Evolutionary conservation across 2,113 vertebrate genomes (phyloP).

Genomic region (Polyodon spathula): DNA sequence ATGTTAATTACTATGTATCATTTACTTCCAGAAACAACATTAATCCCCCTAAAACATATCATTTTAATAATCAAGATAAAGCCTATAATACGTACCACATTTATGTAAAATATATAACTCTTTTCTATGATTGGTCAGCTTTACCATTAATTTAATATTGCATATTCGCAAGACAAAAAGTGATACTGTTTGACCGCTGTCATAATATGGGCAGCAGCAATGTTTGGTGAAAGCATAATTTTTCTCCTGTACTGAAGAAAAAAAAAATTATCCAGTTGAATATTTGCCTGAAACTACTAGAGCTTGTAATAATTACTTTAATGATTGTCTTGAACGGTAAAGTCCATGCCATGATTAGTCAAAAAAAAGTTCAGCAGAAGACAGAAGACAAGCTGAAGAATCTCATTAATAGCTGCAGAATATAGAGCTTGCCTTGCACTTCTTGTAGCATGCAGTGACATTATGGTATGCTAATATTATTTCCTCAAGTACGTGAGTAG

Average conservation of each 20-base stretch:
- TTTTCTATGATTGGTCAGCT: slow-evolving; percentile 10
- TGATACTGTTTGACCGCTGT: slow-evolving; percentile 48
- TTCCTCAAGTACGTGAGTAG: no score
- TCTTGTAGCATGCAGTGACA: slow-evolving; percentile 17
- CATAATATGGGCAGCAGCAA: slow-evolving; percentile 43
- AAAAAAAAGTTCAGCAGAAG: slow-evolving; percentile 39
- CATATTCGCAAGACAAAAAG: slow-evolving; percentile 41
- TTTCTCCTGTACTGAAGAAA: slow-evolving; percentile 36
- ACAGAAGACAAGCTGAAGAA: slow-evolving; percentile 38
- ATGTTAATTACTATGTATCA: no score
- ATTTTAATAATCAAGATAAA: neutral
- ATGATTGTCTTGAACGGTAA: slow-evolving; percentile 50
- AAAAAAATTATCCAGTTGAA: slow-evolving; percentile 36
- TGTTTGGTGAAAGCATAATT: slow-evolving; percentile 49
- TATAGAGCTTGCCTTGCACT: slow-evolving; percentile 16
- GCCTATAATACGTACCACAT: neutral
- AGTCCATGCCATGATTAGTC: slow-evolving; percentile 31
- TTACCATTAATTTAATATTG: slow-evolving; percentile 48
- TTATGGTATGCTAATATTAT: no score
- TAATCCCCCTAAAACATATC: no score
- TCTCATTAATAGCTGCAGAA: slow-evolving; percentile 35
- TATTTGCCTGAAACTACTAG: slow-evolving; percentile 55
- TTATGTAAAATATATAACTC: neutral
- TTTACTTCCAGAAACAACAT: no score
- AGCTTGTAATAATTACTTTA: slow-evolving; percentile 57